Evolutionary conservation across 2,888 invertebrate species (phyloP), one percentile per base, ranked within the genome.

Genomic region (Trichacis sp.): DNA sequence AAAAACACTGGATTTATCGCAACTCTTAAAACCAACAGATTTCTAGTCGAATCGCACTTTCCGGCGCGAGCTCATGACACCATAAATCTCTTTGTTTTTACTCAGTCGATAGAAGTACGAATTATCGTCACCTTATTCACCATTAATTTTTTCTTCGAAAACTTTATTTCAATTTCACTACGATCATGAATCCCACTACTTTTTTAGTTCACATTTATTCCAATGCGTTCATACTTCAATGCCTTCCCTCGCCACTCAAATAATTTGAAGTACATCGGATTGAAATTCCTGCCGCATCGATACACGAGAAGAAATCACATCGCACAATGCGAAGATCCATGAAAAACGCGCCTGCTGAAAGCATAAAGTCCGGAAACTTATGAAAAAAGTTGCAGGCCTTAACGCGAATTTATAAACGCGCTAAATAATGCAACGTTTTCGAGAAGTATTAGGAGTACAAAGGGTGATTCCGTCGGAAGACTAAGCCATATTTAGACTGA

Each of bases 401-500:
- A 14, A 17, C n/a, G n/a, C 17, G 14, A 42, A 17, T 42, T 42
- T 17, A 55, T 55, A 24, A 47, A 47, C 47, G 14, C 33, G 51
- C 50, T 56, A 42, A 50, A 42, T 46, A 56, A 56, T 56, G 43
- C 36, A n/a, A 33, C 45, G 30, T 42, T 54, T 50, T 54, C 45
- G 58, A 59, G 51, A 52, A 55, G 51, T 64, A 49, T 56, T 45
- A 57, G 48, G 47, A 38, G 30, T 43, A 52, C 43, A 72, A 74
- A 69, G 73, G 73, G 71, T 67, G 69, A 75, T 75, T 71, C 70
- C 59, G 68, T 71, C 67, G 61, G 55, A 64, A 70, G 71, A 72
- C 71, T 75, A 76, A 77, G 73, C 68, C 69, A 66, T 73, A 77
- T 78, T 78, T 75, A 74, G 77, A 76, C 74, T 76, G 78, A 78